Conservation (phyloP, 2,888 invertebrate genomes). For the Zootermopsis nevadensis region DNA sequence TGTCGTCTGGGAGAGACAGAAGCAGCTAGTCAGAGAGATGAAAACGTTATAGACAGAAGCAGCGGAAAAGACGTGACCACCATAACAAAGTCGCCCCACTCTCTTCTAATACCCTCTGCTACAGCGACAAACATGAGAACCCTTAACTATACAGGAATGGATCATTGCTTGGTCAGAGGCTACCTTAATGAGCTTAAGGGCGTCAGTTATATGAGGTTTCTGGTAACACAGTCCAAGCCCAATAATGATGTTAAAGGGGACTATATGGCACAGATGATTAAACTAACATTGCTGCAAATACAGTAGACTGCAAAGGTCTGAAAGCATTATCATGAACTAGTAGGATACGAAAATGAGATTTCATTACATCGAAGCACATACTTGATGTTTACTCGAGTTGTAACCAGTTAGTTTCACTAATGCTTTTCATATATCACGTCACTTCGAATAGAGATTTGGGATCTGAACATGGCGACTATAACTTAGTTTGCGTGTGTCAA, state of each 20-base stretch:
- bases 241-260: conserved; percentile 15
- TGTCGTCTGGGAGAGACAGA: neutral
- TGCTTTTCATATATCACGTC: no score
- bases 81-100: conserved; percentile 4
- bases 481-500: no score
- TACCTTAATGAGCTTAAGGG: conserved; percentile 15
- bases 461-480: no score
- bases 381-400: neutral
- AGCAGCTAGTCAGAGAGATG: conserved; percentile 9
- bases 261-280: neutral
- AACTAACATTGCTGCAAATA: conserved; percentile 14
- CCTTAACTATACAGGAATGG: neutral
- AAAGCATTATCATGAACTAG: neutral
- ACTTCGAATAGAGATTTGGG: no score
- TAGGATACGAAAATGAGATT: neutral
- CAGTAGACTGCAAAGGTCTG: neutral
- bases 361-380: neutral
- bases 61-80: conserved; percentile 16
- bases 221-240: neutral
- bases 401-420: neutral
- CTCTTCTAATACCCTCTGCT: neutral
- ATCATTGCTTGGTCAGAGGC: neutral
- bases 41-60: neutral
- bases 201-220: conserved; percentile 4
- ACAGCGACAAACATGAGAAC: conserved; percentile 1